Conservation (phyloP, 2,113 vertebrate genomes). For the Eudyptes chrysolophus region DNA sequence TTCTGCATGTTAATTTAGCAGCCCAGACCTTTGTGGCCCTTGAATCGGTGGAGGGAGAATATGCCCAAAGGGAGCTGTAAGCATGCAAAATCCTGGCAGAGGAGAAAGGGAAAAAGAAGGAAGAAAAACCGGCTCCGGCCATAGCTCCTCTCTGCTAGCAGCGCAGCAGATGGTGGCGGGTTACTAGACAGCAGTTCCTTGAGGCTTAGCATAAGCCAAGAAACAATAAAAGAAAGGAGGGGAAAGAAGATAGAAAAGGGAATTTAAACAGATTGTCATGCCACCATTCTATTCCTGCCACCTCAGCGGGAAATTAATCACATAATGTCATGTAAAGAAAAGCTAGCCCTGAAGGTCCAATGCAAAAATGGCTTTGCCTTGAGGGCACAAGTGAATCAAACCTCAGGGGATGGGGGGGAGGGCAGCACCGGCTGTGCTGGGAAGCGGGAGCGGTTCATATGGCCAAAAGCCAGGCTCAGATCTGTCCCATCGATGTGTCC, state of each 20-base stretch:
- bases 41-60: neutral
- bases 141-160: neutral
- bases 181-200: conserved; percentile 44
- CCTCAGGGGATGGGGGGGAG: neutral
- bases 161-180: conserved; percentile 37
- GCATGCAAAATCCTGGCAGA: neutral
- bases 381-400: neutral
- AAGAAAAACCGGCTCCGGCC: neutral
- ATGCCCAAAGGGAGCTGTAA: neutral
- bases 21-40: neutral
- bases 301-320: conserved; percentile 27
- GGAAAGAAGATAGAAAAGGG: neutral
- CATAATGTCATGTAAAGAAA: neutral
- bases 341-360: neutral
- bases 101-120: neutral
- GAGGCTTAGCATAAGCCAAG: conserved; percentile 45
- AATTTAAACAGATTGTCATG: neutral
- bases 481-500: neutral
- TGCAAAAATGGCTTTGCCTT: neutral
- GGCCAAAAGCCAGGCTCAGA: neutral
- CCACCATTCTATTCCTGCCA: conserved; percentile 13
- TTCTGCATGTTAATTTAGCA: neutral
- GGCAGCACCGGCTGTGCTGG: neutral
- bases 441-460: fast-evolving
- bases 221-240: conserved; percentile 19